Evolutionary conservation across 1,140 invertebrate genomes (phyloP).

Genomic region (Sarcophaga peregrina): DNA sequence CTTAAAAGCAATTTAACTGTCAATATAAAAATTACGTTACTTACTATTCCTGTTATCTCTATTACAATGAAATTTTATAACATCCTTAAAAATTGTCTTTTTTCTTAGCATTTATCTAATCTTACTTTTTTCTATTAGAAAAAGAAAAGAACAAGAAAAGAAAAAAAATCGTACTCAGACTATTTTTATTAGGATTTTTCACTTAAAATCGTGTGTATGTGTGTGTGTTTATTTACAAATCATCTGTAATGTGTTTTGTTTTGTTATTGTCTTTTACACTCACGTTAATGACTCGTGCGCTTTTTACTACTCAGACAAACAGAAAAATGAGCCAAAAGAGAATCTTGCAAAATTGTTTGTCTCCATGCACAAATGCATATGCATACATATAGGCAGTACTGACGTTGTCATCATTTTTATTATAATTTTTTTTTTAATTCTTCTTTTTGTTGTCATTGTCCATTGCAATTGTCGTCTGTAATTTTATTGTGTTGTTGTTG

Average conservation of each 20-base stretch:
- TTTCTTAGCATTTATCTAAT: neutral
- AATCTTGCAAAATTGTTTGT: neutral
- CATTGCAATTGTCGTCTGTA: neutral
- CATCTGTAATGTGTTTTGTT: neutral
- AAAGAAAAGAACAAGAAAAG: too few relatives aligned
- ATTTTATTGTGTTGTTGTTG: neutral
- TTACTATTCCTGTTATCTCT: neutral
- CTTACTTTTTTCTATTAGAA: neutral
- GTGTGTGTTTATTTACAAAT: too few relatives aligned
- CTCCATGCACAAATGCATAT: too few relatives aligned
- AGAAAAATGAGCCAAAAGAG: neutral
- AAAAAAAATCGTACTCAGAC: neutral
- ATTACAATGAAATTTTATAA: neutral
- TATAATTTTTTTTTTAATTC: too few relatives aligned
- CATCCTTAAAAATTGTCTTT: neutral
- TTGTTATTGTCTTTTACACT: neutral
- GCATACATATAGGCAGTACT: too few relatives aligned
- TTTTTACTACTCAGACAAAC: too few relatives aligned
- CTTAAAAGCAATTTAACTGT: conserved; percentile 13
- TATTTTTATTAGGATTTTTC: neutral
- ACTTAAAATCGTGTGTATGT: neutral
- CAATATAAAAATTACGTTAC: conserved; percentile 21
- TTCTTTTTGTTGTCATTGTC: neutral
- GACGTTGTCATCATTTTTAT: too few relatives aligned
- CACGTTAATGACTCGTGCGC: conserved; percentile 16